These are phyloP conservation scores for Lacerta bilineata DNA, from an alignment of 2,797 vertebrate species.

Conservation along the genomic window DNA sequence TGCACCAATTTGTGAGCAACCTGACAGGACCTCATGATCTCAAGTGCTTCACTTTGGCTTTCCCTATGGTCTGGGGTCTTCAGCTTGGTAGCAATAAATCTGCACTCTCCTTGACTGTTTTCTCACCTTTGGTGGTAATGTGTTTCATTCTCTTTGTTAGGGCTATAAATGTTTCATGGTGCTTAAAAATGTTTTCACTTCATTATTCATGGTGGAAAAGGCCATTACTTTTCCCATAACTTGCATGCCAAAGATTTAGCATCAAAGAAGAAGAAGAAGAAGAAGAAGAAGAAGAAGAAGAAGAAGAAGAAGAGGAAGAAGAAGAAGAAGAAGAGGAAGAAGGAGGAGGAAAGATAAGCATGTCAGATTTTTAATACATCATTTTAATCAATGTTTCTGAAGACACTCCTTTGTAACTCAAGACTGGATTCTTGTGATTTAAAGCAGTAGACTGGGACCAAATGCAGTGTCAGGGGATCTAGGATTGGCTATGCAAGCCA, in stretches of 20 bases:
- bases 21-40: neutral
- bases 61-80: slow-evolving; percentile 2
- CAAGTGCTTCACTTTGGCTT: neutral
- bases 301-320: neutral
- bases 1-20: neutral
- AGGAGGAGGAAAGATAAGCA: slow-evolving; percentile 30
- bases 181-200: slow-evolving; percentile 55
- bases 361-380: neutral
- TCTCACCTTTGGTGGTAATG: slow-evolving; percentile 43
- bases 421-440: neutral
- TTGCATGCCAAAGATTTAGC: slow-evolving; percentile 46
- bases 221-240: slow-evolving; percentile 55
- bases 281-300: slow-evolving; percentile 45
- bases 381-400: slow-evolving; percentile 58
- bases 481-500: neutral
- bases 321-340: slow-evolving; percentile 34
- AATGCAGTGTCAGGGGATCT: neutral
- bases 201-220: slow-evolving; percentile 64
- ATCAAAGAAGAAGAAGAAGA: slow-evolving; percentile 1
- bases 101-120: slow-evolving; percentile 33
- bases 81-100: slow-evolving; percentile 42
- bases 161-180: slow-evolving; percentile 61
- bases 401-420: neutral
- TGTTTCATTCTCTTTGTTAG: slow-evolving; percentile 54
- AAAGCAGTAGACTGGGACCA: neutral